phyloP scores from a whole-genome alignment of 2,797 vertebrate species.

The Hapalemur alaotrensis region DNA sequence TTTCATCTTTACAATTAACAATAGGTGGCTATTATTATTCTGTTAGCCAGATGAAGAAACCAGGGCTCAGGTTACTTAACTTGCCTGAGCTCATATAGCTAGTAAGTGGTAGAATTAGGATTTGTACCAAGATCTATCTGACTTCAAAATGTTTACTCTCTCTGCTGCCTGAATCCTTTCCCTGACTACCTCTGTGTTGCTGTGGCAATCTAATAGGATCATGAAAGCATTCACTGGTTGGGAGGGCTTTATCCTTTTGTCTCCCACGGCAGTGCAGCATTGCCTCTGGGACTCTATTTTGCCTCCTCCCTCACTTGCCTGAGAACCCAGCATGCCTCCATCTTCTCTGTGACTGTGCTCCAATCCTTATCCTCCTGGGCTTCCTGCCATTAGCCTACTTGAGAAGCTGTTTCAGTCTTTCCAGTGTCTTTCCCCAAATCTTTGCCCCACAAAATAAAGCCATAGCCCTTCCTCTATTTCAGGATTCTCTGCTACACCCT shows the following conservation, averaged over 20 bases:
- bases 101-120: neutral
- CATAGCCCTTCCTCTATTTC: neutral
- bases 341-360: neutral
- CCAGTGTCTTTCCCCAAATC: neutral
- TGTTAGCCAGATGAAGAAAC: neutral
- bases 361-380: neutral
- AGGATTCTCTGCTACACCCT: neutral
- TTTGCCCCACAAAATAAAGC: constrained; percentile 5
- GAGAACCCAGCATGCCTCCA: neutral
- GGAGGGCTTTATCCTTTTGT: neutral
- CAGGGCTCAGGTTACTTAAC: neutral
- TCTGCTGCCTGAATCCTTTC: neutral
- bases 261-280: neutral
- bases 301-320: neutral
- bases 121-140: neutral
- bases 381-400: neutral
- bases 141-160: neutral
- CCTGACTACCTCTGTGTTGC: neutral
- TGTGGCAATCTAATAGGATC: neutral
- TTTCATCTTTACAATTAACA: neutral
- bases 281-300: neutral
- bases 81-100: neutral
- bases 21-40: neutral
- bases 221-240: neutral
- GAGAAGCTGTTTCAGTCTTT: neutral